Evolutionary conservation across 2,113 vertebrate genomes (phyloP).

Genomic region (Thermophis baileyi): DNA sequence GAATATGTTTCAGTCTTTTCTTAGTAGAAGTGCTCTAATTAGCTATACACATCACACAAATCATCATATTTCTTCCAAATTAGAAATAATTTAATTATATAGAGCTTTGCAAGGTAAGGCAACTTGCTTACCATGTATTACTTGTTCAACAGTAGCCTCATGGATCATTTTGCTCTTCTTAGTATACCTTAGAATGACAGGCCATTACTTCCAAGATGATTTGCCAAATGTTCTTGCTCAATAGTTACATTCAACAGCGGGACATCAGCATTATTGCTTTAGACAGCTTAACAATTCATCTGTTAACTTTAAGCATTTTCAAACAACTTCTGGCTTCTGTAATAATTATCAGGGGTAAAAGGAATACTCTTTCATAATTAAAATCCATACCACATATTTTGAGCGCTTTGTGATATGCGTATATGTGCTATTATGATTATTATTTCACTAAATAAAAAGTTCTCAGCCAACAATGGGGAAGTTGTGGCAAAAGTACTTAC

Average conservation of each 20-base stretch:
- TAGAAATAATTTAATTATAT: constrained; percentile 3
- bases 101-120: not conserved
- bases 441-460: not conserved
- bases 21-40: not conserved
- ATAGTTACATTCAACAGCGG: not conserved
- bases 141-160: not conserved
- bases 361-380: not conserved
- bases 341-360: not conserved
- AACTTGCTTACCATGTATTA: not conserved
- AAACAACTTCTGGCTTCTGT: not conserved
- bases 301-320: not conserved
- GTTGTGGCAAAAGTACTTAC: not conserved
- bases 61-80: not conserved
- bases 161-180: not conserved
- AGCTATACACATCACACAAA: not conserved
- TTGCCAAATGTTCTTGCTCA: not conserved
- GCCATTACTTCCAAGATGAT: not conserved
- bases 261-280: not conserved
- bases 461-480: not conserved
- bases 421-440: not conserved
- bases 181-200: not conserved
- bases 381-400: not conserved
- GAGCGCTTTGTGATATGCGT: not conserved
- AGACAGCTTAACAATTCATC: not conserved
- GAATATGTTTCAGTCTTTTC: not conserved